Percentiles rank a stretch among this genome's conserved stretches.
phyloP scores from a whole-genome alignment of 1,140 invertebrate species.

The Heliothis virescens region DNA sequence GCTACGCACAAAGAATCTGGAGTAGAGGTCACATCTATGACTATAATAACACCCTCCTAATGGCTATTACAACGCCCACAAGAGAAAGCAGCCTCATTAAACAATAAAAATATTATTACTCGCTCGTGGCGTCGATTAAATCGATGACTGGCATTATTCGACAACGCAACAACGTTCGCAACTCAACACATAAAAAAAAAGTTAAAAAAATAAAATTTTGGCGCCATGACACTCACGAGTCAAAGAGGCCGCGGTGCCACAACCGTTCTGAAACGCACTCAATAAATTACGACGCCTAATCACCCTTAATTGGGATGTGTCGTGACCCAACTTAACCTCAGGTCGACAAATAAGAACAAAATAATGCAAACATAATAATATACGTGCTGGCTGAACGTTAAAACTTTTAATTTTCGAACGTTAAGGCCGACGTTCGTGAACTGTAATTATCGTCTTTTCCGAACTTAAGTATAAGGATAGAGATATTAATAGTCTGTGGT shows the following conservation, averaged over 20 bases:
- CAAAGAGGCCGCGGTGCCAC: slow-evolving; percentile 70
- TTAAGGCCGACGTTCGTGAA: slow-evolving; percentile 70
- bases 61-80: slow-evolving; percentile 37
- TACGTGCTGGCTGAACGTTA: slow-evolving; percentile 69
- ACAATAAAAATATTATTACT: slow-evolving; percentile 45
- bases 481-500: slow-evolving; percentile 81
- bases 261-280: slow-evolving; percentile 74
- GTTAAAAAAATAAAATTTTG: slow-evolving; percentile 61
- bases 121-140: slow-evolving; percentile 48
- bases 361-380: slow-evolving; percentile 85
- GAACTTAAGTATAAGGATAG: slow-evolving; percentile 84
- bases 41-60: slow-evolving; percentile 34
- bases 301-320: slow-evolving; percentile 83
- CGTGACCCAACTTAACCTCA: slow-evolving; percentile 83
- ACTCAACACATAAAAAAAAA: slow-evolving; percentile 72
- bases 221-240: slow-evolving; percentile 66
- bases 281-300: slow-evolving; percentile 84
- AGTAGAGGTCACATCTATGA: slow-evolving; percentile 39
- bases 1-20: slow-evolving; percentile 16
- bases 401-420: slow-evolving; percentile 82
- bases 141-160: slow-evolving; percentile 39
- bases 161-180: slow-evolving; percentile 63
- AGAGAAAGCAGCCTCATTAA: slow-evolving; percentile 48
- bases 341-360: slow-evolving; percentile 80
- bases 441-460: slow-evolving; percentile 83